These are phyloP conservation scores for Drosophila albomicans DNA, from an alignment of 1,140 invertebrate species.

Conservation along the genomic window DNA sequence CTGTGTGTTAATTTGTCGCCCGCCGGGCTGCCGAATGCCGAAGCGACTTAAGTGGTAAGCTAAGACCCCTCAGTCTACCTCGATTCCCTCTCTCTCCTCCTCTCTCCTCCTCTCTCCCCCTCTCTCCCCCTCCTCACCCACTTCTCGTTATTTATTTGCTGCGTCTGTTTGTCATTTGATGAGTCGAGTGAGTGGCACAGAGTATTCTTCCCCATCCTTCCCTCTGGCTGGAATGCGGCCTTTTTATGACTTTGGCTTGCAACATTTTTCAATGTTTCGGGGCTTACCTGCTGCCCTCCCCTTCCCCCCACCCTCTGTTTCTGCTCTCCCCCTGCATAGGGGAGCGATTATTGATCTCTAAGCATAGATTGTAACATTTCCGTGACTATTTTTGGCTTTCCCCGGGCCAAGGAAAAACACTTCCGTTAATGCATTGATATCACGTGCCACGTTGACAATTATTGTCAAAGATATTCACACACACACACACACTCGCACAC, in stretches of 20 bases:
- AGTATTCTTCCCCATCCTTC: background rate
- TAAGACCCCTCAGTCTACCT: constrained; percentile 27
- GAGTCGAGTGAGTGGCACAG: constrained; percentile 13
- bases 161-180: constrained; percentile 78
- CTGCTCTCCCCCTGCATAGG: background rate
- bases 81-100: background rate
- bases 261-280: constrained; percentile 63
- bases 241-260: constrained; percentile 55
- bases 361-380: constrained; percentile 70
- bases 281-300: constrained; percentile 41
- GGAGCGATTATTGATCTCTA: constrained; percentile 77
- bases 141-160: constrained; percentile 76
- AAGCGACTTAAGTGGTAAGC: constrained; percentile 57
- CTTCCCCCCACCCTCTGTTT: background rate
- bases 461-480: constrained; percentile 27
- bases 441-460: constrained; percentile 73
- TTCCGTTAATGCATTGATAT: constrained; percentile 80
- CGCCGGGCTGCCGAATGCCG: constrained; percentile 35
- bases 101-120: background rate
- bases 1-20: constrained; percentile 67
- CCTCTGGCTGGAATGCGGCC: constrained; percentile 5
- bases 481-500: background rate
- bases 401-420: constrained; percentile 45
- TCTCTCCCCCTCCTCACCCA: background rate
- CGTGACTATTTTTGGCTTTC: constrained; percentile 60